A percentile compares a stretch with the other conserved stretches of the same genome.
Evolutionary conservation across 2,797 vertebrate species (phyloP).

Genomic region (Enoplosus armatus): DNA sequence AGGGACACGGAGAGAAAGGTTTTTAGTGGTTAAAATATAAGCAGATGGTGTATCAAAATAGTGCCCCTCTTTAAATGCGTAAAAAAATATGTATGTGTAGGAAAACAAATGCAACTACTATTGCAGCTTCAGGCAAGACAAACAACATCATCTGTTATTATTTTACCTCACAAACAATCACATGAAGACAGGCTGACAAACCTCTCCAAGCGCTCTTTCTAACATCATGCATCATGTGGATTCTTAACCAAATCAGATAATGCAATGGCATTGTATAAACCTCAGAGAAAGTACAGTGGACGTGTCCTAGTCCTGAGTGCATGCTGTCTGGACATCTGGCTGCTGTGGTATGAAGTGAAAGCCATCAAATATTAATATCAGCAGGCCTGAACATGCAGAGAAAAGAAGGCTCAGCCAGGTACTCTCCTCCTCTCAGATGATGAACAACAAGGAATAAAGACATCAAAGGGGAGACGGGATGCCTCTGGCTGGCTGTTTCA

Average conservation of each 20-base stretch:
- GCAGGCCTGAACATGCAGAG: slow-evolving; percentile 21
- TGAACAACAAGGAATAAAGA: slow-evolving; percentile 51
- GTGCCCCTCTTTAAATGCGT: not conserved
- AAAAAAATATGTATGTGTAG: not conserved
- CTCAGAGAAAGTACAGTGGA: slow-evolving; percentile 7
- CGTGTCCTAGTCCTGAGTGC: slow-evolving; percentile 15
- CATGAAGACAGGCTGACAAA: slow-evolving; percentile 46
- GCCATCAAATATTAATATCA: slow-evolving; percentile 63
- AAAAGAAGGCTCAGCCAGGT: slow-evolving; percentile 33
- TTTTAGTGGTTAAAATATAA: not conserved
- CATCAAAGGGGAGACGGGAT: slow-evolving; percentile 34
- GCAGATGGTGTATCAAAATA: not conserved
- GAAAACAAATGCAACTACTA: slow-evolving; percentile 5
- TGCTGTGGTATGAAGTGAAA: slow-evolving; percentile 35
- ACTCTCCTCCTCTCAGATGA: slow-evolving; percentile 35
- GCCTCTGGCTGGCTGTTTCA: slow-evolving; percentile 42
- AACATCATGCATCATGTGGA: slow-evolving; percentile 26
- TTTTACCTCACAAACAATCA: slow-evolving; percentile 34
- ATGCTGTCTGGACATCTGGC: slow-evolving; percentile 26
- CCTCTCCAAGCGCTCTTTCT: not conserved
- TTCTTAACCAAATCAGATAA: slow-evolving; percentile 45
- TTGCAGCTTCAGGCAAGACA: slow-evolving; percentile 30
- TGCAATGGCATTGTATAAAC: slow-evolving; percentile 1
- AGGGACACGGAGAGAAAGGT: not conserved
- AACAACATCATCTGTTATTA: slow-evolving; percentile 28